These are phyloP conservation scores for Bombylius major DNA, from an alignment of 2,888 invertebrate genomes.

Conservation along the genomic window DNA sequence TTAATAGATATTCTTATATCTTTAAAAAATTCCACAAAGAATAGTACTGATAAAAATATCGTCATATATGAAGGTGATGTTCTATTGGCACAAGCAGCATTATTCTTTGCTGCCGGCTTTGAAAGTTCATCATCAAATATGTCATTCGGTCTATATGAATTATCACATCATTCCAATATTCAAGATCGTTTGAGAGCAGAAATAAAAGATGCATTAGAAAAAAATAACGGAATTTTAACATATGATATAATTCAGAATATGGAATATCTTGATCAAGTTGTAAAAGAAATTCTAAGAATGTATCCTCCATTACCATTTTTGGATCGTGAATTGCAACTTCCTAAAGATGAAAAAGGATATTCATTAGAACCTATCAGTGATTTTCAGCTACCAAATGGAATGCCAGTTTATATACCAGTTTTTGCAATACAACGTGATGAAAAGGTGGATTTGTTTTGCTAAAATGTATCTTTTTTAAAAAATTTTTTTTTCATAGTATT, in stretches of 20 bases:
- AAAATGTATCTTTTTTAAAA: no score
- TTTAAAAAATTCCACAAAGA: constrained; percentile 22
- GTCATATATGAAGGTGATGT: constrained; percentile 6
- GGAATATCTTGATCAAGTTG: constrained; percentile 27
- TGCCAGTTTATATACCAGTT: constrained; percentile 30
- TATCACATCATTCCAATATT: constrained; percentile 24
- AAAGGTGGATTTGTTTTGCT: no score
- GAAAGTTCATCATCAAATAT: constrained; percentile 22
- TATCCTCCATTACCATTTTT: constrained; percentile 34
- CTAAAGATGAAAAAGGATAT: constrained; percentile 19
- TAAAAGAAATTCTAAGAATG: constrained; percentile 26
- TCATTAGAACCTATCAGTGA: constrained; percentile 25
- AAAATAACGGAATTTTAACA: no score
- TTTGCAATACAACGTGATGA: constrained; percentile 32
- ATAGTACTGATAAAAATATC: neutral
- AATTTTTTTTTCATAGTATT: constrained; percentile 17
- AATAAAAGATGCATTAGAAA: constrained; percentile 22
- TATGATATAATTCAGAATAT: constrained; percentile 26
- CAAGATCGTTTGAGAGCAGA: constrained; percentile 26
- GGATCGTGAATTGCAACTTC: constrained; percentile 28
- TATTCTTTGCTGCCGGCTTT: constrained; percentile 14
- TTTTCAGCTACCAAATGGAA: constrained; percentile 25
- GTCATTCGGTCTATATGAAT: constrained; percentile 23
- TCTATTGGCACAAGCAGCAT: constrained; percentile 13
- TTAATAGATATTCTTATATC: constrained; percentile 40